Evolutionary conservation across 2,888 invertebrate genomes (phyloP).

Genomic region (Drosophila leonis): DNA sequence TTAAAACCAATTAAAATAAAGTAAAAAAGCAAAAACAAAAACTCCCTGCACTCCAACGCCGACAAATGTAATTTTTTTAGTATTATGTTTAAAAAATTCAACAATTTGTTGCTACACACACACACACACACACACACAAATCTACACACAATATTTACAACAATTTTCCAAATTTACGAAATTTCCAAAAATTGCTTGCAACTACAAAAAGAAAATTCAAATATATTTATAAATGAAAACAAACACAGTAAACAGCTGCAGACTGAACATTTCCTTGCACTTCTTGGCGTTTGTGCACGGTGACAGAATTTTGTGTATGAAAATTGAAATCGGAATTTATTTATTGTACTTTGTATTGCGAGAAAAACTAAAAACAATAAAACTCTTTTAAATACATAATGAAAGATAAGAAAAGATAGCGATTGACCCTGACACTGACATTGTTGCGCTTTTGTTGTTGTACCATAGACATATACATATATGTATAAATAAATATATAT

Average conservation of each 20-base stretch:
- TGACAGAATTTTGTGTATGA: conserved; percentile 63
- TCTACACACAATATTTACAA: conserved; percentile 18
- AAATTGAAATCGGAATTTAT: conserved; percentile 51
- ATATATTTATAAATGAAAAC: conserved; percentile 21
- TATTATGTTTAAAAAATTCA: conserved; percentile 68
- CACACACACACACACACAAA: conserved; percentile 16
- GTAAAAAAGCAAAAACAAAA: conserved; percentile 42
- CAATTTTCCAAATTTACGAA: conserved; percentile 9
- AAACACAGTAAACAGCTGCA: conserved; percentile 43
- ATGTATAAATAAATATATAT: conserved; percentile 13
- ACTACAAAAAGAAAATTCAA: conserved; percentile 57
- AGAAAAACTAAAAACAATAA: conserved; percentile 28
- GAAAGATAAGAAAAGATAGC: conserved; percentile 28
- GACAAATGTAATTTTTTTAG: conserved; percentile 79
- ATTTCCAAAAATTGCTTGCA: conserved; percentile 26
- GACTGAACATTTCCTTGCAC: conserved; percentile 41
- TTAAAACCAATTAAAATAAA: conserved; percentile 18
- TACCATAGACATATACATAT: conserved; percentile 63
- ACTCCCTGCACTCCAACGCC: conserved; percentile 74
- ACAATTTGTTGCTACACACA: conserved; percentile 70
- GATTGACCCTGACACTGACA: conserved; percentile 77
- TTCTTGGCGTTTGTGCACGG: conserved; percentile 67
- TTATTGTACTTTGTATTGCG: conserved; percentile 51
- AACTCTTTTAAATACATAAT: conserved; percentile 9
- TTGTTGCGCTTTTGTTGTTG: conserved; percentile 81